Evolutionary conservation across 2,797 vertebrate genomes (phyloP).

Genomic region (Fringilla coelebs): DNA sequence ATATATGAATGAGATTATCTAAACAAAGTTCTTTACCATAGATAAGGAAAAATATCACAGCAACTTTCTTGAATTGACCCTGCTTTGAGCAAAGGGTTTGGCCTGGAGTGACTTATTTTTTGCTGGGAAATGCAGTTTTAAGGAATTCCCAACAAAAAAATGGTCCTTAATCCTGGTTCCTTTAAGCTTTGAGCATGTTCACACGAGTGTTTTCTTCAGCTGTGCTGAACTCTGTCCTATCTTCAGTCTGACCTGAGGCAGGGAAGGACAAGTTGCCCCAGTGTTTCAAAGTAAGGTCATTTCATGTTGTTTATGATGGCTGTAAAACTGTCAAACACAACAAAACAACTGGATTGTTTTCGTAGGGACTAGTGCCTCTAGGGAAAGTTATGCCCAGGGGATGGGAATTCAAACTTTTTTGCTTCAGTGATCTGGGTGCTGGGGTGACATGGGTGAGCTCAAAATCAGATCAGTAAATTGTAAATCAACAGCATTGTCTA

Average conservation of each 20-base stretch:
- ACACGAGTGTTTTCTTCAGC: not conserved
- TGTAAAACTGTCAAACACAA: not conserved
- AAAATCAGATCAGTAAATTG: not conserved
- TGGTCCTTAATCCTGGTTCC: not conserved
- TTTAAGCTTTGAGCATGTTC: not conserved
- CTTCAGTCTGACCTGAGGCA: not conserved
- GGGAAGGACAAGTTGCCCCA: not conserved
- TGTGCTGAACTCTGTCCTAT: not conserved
- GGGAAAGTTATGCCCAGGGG: not conserved
- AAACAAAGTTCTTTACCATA: not conserved
- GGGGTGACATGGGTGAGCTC: not conserved
- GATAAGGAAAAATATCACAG: not conserved
- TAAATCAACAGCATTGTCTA: not conserved
- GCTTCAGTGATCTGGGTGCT: not conserved
- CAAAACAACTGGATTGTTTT: not conserved
- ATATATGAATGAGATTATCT: no score
- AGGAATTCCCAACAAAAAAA: not conserved
- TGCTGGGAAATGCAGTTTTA: not conserved
- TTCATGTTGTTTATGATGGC: not conserved
- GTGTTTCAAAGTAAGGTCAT: not conserved
- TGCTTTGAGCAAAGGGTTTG: not conserved
- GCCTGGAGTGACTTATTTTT: not conserved
- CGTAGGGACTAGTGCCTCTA: not conserved
- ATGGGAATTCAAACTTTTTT: not conserved
- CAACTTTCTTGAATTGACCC: not conserved